Percentiles rank a stretch among this genome's conserved stretches.
Evolutionary conservation across 2,797 vertebrate species (phyloP).

Genomic region (Trematomus bernacchii): DNA sequence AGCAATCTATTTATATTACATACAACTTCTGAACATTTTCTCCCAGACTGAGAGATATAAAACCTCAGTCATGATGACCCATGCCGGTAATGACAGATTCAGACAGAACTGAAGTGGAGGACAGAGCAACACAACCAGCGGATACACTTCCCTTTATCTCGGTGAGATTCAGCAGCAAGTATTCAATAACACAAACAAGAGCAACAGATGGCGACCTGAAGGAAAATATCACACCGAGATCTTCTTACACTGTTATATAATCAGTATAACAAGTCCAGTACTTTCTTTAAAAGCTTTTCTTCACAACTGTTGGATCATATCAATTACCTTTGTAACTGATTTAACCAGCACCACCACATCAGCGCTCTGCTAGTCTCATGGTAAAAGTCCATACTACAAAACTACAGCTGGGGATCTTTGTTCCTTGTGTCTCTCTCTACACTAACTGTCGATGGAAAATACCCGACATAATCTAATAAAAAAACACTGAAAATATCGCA

Average conservation of each 20-base stretch:
- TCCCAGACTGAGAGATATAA: neutral
- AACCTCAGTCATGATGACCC: neutral
- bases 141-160: neutral
- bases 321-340: neutral
- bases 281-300: neutral
- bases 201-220: constrained; percentile 1
- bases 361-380: too few species aligned
- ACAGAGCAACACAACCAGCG: constrained; percentile 4
- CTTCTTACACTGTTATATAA: neutral
- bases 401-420: too few species aligned
- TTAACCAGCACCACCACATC: too few species aligned
- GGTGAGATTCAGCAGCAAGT: constrained; percentile 45
- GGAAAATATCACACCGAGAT: constrained; percentile 16
- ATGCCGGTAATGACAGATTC: constrained; percentile 29
- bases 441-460: too few species aligned
- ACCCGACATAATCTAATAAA: too few species aligned
- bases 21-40: neutral
- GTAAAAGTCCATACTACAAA: too few species aligned
- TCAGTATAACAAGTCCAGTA: neutral
- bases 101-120: too few species aligned
- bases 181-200: constrained; percentile 8
- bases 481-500: too few species aligned
- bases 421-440: too few species aligned
- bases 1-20: too few species aligned
- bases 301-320: neutral